phyloP scores from a whole-genome alignment of 2,888 invertebrate species.

The Diaperis boleti region DNA sequence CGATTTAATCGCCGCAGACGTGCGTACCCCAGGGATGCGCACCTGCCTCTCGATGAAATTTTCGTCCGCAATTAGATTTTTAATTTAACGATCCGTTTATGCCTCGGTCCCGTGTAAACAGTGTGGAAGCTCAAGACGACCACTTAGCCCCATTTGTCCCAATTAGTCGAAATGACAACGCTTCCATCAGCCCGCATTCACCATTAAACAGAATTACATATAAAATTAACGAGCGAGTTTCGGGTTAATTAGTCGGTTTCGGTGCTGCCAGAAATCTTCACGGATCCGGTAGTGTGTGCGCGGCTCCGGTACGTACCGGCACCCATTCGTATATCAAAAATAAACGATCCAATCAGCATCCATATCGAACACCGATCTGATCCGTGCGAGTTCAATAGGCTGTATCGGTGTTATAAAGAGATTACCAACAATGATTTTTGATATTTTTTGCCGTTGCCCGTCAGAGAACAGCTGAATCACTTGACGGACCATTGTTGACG shows the following conservation, averaged over 20 bases:
- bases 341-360: slow-evolving; percentile 31
- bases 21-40: too few relatives aligned
- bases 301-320: not conserved
- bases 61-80: too few relatives aligned
- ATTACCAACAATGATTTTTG: slow-evolving; percentile 45
- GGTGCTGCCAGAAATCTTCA: slow-evolving; percentile 2
- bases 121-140: slow-evolving; percentile 7
- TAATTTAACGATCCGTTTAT: not conserved
- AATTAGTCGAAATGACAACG: slow-evolving; percentile 21
- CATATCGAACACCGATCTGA: slow-evolving; percentile 33
- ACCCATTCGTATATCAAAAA: slow-evolving; percentile 25
- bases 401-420: slow-evolving; percentile 44
- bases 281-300: slow-evolving; percentile 26
- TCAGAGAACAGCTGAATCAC: slow-evolving; percentile 40
- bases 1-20: too few relatives aligned
- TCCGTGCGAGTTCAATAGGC: slow-evolving; percentile 40
- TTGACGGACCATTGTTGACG: slow-evolving; percentile 35
- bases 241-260: too few relatives aligned
- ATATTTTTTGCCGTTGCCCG: slow-evolving; percentile 30
- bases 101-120: slow-evolving; percentile 5
- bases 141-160: slow-evolving; percentile 18
- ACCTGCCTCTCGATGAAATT: too few relatives aligned
- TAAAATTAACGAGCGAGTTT: slow-evolving; percentile 18
- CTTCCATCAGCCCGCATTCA: slow-evolving; percentile 19
- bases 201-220: slow-evolving; percentile 14